Percentiles rank a stretch among this genome's conserved stretches.
Conservation (phyloP, 2,888 invertebrate species). For the Luperina testacea region DNA sequence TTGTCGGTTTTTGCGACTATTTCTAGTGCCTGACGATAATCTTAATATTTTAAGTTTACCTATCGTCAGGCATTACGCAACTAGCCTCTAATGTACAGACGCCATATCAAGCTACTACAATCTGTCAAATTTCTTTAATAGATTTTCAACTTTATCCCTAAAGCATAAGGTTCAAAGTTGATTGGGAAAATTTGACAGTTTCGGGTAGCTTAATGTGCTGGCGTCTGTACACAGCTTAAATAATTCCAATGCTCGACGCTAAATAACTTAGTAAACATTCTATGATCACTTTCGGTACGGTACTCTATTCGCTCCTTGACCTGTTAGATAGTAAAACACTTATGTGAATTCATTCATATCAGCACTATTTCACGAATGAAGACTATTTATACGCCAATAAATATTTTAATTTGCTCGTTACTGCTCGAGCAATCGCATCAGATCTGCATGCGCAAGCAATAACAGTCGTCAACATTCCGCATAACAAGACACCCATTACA, state of each 20-base stretch:
- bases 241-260: background rate
- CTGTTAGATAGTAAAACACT: constrained; percentile 30
- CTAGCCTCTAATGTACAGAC: background rate
- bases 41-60: constrained; percentile 21
- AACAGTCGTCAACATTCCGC: constrained; percentile 70
- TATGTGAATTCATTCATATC: constrained; percentile 24
- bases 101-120: no score
- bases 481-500: constrained; percentile 69
- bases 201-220: no score
- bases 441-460: constrained; percentile 75
- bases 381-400: constrained; percentile 69
- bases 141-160: no score
- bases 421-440: constrained; percentile 68
- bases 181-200: no score
- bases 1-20: constrained; percentile 41
- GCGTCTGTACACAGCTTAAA: background rate
- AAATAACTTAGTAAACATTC: constrained; percentile 16
- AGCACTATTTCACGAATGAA: constrained; percentile 39
- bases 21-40: constrained; percentile 26
- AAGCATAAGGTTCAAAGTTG: no score
- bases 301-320: constrained; percentile 17
- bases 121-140: no score
- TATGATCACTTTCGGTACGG: constrained; percentile 11
- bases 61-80: constrained; percentile 2
- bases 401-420: constrained; percentile 74